A percentile compares a stretch with the other conserved stretches of the same genome.
These are phyloP conservation scores for Lytechinus pictus DNA, from an alignment of 35 echinoderm and acorn worm genomes.

Conservation along the genomic window DNA sequence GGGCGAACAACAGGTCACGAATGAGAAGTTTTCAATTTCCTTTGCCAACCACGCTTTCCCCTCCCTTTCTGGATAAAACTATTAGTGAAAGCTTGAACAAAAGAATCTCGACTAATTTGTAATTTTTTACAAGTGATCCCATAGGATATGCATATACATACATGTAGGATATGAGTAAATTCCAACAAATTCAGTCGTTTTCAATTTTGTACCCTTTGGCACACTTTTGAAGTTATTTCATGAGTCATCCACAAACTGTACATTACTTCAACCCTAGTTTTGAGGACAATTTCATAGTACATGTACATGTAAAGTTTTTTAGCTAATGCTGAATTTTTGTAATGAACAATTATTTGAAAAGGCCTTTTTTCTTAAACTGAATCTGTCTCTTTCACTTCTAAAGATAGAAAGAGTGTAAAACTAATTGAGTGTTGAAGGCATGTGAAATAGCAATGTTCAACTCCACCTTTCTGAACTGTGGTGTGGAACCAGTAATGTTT, in stretches of 20 bases:
- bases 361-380: too few species aligned
- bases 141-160: neutral
- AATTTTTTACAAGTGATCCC: neutral
- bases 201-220: neutral
- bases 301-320: too few species aligned
- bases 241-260: neutral
- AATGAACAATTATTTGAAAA: too few species aligned
- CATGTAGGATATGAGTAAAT: neutral
- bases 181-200: neutral
- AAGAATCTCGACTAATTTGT: neutral
- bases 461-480: too few species aligned
- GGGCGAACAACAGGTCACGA: neutral
- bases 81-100: neutral
- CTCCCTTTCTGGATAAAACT: neutral
- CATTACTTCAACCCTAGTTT: too few species aligned
- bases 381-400: too few species aligned
- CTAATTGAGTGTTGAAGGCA: too few species aligned
- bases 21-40: slow-evolving; percentile 12
- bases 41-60: neutral
- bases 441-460: too few species aligned
- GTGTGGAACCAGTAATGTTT: too few species aligned
- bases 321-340: too few species aligned
- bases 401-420: too few species aligned
- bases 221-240: neutral
- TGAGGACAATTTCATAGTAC: too few species aligned